Base-by-base conservation (phyloP, 2,113 vertebrate genomes). In the Lasiurus borealis region DNA sequence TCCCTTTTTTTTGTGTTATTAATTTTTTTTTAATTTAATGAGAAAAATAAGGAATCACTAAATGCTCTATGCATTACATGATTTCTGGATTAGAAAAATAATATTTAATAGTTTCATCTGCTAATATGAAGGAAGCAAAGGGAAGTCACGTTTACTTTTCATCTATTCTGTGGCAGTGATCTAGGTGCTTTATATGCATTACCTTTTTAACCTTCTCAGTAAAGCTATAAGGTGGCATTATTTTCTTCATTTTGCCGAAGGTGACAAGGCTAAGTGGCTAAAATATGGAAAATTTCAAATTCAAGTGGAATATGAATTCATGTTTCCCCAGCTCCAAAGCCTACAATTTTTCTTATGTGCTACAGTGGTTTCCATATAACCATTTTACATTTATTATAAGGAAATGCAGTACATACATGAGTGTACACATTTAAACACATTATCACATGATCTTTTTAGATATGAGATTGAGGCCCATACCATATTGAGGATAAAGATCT, bases 301-400 rank as follows among this genome's bases (percentile, higher is more conserved):
- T 88, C 34, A 78, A 90, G 14, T 31, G 9, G 7, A 91, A 94
- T 78, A 82, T 88, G 34, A 95, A 88, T 66, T 57, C 81, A 88
- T 73, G 40, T 23, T n/a, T 82, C 19, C 62, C 7, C 68, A n/a
- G 8, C n/a, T 48, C 19, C 11, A 84, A 78, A 75, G 31, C 9
- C 27, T 89, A 4, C 23, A 14, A 31, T 36, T 86, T 92, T 91
- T 88, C 14, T 36, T 52, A 23, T 40, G 64, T 85, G 11, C 5
- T 27, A 2, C 78, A 29, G 16, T 34, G 4, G n/a, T 91, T 83
- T 76, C 13, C 18, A 52, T 6, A 50, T 0, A 81, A 34, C 4
- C 27, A 82, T 72, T 85, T 88, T n/a, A 71, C 10, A 76, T 85
- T 93, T 72, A 34, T 48, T 81, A 16, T 31, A 66, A 76, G 77